These are phyloP conservation scores for Cosmia pyralina DNA, from an alignment of 2,888 invertebrate species.

Conservation along the genomic window DNA sequence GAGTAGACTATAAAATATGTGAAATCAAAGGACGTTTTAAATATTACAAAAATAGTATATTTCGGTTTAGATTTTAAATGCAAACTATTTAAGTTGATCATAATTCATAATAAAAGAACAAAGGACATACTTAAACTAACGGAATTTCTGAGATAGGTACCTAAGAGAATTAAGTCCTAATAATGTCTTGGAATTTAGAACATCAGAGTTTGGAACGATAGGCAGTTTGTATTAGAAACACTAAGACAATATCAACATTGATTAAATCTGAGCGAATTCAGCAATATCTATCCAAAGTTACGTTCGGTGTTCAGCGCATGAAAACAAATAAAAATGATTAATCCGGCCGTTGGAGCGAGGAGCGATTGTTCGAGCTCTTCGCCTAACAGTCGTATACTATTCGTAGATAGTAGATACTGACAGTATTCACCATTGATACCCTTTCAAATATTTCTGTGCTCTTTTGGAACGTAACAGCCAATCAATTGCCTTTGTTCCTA, in stretches of 20 bases:
- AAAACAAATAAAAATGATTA: constrained; percentile 62
- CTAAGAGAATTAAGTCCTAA: constrained; percentile 17
- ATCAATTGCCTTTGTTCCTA: constrained; percentile 30
- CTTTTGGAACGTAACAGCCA: constrained; percentile 25
- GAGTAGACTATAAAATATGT: constrained; percentile 16
- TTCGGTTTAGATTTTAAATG: constrained; percentile 8
- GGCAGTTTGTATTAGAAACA: constrained; percentile 42
- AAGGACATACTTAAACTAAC: constrained; percentile 12
- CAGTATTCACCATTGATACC: constrained; percentile 46
- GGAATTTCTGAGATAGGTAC: constrained; percentile 14
- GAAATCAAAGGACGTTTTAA: background rate
- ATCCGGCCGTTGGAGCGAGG: constrained; percentile 44
- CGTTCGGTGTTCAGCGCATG: constrained; percentile 41
- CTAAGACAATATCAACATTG: constrained; percentile 51
- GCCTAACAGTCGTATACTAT: constrained; percentile 34
- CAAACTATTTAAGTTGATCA: constrained; percentile 9
- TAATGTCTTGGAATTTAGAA: constrained; percentile 16
- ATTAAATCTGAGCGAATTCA: constrained; percentile 53
- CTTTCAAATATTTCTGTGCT: constrained; percentile 38
- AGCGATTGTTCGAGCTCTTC: constrained; percentile 42
- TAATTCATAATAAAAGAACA: constrained; percentile 10
- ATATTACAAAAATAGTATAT: background rate
- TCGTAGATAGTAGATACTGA: constrained; percentile 29
- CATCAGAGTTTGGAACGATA: constrained; percentile 31
- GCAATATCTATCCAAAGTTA: constrained; percentile 57